Evolutionary conservation across 2,888 invertebrate genomes (phyloP).

Genomic region (Eledona agricola): DNA sequence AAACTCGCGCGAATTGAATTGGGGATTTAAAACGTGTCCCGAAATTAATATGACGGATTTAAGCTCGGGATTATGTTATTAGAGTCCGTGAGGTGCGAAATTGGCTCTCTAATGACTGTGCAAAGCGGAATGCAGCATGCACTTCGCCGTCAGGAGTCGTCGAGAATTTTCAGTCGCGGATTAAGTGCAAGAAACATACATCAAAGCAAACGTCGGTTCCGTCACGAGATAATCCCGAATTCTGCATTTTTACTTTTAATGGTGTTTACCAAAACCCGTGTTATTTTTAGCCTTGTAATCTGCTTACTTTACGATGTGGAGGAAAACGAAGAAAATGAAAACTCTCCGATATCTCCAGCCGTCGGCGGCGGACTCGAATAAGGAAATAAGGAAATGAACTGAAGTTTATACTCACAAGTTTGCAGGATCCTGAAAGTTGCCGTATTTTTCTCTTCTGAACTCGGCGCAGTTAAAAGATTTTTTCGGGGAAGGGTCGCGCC

Average conservation of each 20-base stretch:
- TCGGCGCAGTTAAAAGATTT: slow-evolving; percentile 20
- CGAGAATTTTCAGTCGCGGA: slow-evolving; percentile 4
- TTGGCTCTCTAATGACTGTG: slow-evolving; percentile 54
- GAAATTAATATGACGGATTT: slow-evolving; percentile 47
- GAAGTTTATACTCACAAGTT: slow-evolving; percentile 45
- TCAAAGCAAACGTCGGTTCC: slow-evolving; percentile 33
- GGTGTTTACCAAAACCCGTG: slow-evolving; percentile 47
- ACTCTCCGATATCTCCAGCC: slow-evolving; percentile 43
- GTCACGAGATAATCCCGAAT: slow-evolving; percentile 35
- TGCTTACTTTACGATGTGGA: slow-evolving; percentile 44
- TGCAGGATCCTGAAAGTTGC: slow-evolving; percentile 19
- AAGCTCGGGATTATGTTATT: slow-evolving; percentile 53
- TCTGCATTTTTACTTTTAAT: slow-evolving; percentile 46
- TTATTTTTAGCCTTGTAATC: slow-evolving; percentile 47
- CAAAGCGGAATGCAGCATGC: slow-evolving; percentile 16
- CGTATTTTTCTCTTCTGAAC: slow-evolving; percentile 22
- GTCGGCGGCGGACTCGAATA: slow-evolving; percentile 41
- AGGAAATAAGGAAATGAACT: slow-evolving; percentile 46
- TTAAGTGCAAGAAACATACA: slow-evolving; percentile 25
- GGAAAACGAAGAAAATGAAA: slow-evolving; percentile 41
- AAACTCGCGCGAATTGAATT: slow-evolving; percentile 38
- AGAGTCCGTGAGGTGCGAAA: slow-evolving; percentile 58
- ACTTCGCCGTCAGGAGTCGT: slow-evolving; percentile 14
- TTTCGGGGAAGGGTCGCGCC: no score
- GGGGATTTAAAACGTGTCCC: slow-evolving; percentile 42